Conservation (phyloP, 2,113 vertebrate genomes). For the Dasyprocta punctata region DNA sequence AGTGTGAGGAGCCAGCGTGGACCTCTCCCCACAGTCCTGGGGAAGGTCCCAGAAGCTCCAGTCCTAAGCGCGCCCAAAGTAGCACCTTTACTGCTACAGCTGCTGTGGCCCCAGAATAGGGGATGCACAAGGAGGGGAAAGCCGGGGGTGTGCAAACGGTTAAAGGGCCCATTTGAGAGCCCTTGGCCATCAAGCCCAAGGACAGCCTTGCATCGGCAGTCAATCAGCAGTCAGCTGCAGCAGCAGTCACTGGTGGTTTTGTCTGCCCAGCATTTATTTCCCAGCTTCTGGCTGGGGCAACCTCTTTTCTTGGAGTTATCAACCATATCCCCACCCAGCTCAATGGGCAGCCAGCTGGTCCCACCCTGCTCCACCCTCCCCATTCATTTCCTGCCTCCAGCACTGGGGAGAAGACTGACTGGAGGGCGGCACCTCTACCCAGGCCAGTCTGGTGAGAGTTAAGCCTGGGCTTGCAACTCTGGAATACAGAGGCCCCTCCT, state of each 20-base stretch:
- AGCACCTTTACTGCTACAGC: not conserved
- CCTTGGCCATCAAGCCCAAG: not conserved
- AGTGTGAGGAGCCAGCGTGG: not conserved
- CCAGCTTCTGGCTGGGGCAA: not conserved
- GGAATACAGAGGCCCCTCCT: not conserved
- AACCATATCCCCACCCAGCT: not conserved
- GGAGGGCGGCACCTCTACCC: not conserved
- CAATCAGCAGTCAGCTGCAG: not conserved
- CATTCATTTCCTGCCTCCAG: rapidly evolving
- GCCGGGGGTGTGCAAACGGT: not conserved
- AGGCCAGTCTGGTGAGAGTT: not conserved
- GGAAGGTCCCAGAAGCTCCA: not conserved
- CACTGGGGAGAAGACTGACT: not conserved
- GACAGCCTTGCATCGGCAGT: rapidly evolving
- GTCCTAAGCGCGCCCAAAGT: too few species aligned
- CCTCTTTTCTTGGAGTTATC: not conserved
- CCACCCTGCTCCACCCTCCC: too few species aligned
- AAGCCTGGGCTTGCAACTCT: not conserved
- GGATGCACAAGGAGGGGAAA: not conserved
- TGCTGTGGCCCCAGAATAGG: not conserved
- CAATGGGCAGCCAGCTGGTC: not conserved
- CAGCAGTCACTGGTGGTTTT: rapidly evolving
- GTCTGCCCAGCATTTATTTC: not conserved
- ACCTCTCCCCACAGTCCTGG: too few species aligned
- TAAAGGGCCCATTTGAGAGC: not conserved